Conservation (phyloP, 2,797 vertebrate species). For the Heterohyrax brucei region DNA sequence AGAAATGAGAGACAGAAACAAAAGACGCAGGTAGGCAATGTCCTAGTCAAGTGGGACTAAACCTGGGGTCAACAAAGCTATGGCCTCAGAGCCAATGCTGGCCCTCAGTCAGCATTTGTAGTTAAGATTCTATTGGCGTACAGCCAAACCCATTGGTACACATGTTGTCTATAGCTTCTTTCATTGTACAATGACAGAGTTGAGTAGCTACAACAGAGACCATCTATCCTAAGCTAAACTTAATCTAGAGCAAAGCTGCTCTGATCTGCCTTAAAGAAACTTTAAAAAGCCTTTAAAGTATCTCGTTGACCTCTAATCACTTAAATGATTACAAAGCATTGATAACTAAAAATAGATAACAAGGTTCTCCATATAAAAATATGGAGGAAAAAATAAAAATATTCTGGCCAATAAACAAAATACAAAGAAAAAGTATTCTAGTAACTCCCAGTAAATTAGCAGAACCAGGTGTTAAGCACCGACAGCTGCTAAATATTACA, state of each 20-base stretch:
- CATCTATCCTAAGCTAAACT: not conserved
- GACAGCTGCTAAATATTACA: not conserved
- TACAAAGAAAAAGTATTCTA: not conserved
- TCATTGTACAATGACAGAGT: not conserved
- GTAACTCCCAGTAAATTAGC: not conserved
- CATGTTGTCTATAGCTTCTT: not conserved
- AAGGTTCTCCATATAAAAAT: not conserved
- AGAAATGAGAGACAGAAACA: not conserved
- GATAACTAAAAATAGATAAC: not conserved
- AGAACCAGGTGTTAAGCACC: not conserved
- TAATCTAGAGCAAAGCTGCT: not conserved
- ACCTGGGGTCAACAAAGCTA: not conserved
- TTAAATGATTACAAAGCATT: not conserved
- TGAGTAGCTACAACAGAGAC: not conserved
- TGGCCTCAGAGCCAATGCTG: not conserved
- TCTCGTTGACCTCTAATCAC: not conserved
- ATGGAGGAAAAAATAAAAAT: not conserved
- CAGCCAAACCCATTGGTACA: not conserved
- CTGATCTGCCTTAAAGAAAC: not conserved
- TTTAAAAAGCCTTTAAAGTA: not conserved
- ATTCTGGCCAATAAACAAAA: not conserved
- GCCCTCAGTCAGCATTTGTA: not conserved
- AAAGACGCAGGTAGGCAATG: not conserved
- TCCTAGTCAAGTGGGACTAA: not conserved
- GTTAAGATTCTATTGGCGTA: not conserved